These are phyloP conservation scores for Unio pictorum DNA, from an alignment of 2,888 invertebrate genomes.

Conservation along the genomic window DNA sequence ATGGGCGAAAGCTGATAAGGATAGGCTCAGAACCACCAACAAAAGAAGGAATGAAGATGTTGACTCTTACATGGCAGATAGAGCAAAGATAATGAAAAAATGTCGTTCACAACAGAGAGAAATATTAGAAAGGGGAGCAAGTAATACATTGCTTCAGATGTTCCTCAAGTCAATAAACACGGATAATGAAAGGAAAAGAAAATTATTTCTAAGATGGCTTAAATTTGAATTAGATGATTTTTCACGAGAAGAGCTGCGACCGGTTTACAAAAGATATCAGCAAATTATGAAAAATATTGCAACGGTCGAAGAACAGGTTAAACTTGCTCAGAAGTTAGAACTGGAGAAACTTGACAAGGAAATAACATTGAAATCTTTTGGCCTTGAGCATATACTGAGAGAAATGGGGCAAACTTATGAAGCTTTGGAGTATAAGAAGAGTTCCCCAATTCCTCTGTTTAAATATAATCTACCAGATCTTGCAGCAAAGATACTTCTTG, in stretches of 20 bases:
- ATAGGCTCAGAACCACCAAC: no score
- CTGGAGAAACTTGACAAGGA: neutral
- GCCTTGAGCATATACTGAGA: neutral
- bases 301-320: no score
- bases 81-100: no score
- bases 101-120: no score
- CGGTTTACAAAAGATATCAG: no score
- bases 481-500: constrained; percentile 1
- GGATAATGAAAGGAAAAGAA: neutral
- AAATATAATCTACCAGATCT: neutral
- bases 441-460: no score
- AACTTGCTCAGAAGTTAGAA: neutral
- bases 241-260: neutral
- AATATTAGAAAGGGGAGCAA: no score
- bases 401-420: constrained; percentile 4
- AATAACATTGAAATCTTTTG: neutral
- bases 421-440: neutral
- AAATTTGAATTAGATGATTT: neutral
- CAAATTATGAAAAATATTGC: neutral
- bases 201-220: constrained; percentile 3
- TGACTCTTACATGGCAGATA: no score
- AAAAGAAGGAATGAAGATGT: no score
- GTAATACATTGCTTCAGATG: no score
- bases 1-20: no score
- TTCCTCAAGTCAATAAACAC: no score